phyloP scores from a whole-genome alignment of 53 echinoderm and acorn worm genomes.

The Paracentrotus lividus region DNA sequence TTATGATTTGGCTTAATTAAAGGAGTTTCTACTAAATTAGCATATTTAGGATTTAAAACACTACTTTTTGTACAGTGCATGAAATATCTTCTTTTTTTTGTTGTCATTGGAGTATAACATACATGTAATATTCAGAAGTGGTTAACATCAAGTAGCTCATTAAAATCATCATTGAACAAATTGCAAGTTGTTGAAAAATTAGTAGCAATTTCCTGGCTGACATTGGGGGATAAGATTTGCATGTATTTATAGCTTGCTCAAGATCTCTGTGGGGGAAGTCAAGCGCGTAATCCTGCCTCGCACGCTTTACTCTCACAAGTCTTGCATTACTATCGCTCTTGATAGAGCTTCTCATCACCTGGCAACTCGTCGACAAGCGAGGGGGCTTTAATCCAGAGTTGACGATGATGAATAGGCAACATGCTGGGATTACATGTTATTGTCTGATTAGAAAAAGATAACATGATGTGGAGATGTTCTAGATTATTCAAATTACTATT shows the following conservation, averaged over 20 bases:
- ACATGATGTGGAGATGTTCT: neutral
- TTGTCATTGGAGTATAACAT: neutral
- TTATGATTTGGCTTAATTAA: too few relatives aligned
- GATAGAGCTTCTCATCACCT: constrained; percentile 18
- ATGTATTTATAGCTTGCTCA: constrained; percentile 30
- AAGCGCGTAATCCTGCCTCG: constrained; percentile 20
- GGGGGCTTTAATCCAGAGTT: constrained; percentile 44
- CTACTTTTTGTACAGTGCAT: too few relatives aligned
- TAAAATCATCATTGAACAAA: constrained; percentile 1
- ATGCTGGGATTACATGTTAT: constrained; percentile 1
- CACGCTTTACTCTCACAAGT: neutral
- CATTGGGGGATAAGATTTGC: constrained; percentile 17
- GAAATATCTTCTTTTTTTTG: too few relatives aligned
- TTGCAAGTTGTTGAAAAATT: constrained; percentile 41
- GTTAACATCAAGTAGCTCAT: neutral
- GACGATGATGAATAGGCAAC: neutral
- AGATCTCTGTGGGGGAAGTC: neutral
- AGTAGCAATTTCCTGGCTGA: constrained; percentile 37
- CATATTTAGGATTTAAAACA: too few relatives aligned
- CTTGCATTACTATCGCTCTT: constrained; percentile 43
- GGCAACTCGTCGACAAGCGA: constrained; percentile 47
- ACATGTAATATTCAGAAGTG: neutral
- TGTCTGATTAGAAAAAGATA: constrained; percentile 11
- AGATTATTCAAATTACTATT: too few relatives aligned
- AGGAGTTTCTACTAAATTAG: too few relatives aligned